Conservation (phyloP, 2,797 vertebrate species). For the Myripristis murdjan region DNA sequence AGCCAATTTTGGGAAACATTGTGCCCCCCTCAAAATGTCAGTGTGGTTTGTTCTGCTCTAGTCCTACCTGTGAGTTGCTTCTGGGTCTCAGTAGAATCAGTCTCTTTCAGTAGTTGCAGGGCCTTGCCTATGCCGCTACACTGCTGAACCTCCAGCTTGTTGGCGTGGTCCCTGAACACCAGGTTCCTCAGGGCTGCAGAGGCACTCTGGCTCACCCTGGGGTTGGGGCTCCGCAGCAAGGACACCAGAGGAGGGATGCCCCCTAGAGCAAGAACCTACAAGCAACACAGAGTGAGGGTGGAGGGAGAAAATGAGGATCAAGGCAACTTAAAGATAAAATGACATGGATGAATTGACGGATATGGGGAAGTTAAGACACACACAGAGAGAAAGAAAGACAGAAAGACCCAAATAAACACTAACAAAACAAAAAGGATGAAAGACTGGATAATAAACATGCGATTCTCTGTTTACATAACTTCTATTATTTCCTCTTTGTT, state of each 20-base stretch:
- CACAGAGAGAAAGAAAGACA: background rate
- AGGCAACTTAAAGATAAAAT: background rate
- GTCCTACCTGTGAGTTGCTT: slow-evolving; percentile 92
- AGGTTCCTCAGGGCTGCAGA: slow-evolving; percentile 93
- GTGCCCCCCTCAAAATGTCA: too few species aligned
- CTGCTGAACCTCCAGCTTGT: slow-evolving; percentile 90
- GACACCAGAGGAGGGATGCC: slow-evolving; percentile 89
- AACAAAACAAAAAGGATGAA: too few species aligned
- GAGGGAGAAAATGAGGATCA: background rate
- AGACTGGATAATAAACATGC: too few species aligned
- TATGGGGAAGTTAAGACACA: background rate
- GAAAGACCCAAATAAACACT: background rate
- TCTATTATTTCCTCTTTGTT: too few species aligned
- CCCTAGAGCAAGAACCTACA: slow-evolving; percentile 87
- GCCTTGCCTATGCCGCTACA: slow-evolving; percentile 88
- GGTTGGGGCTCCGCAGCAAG: slow-evolving; percentile 86
- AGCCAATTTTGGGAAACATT: too few species aligned
- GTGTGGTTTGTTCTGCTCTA: background rate
- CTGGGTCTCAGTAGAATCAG: slow-evolving; percentile 88
- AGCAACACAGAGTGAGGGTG: background rate
- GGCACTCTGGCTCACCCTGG: slow-evolving; percentile 85
- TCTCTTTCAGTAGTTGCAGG: slow-evolving; percentile 87
- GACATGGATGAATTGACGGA: background rate
- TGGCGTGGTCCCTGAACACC: slow-evolving; percentile 88
- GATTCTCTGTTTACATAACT: too few species aligned